phyloP scores from a whole-genome alignment of 2,797 vertebrate genomes.

The Pelodytes ibericus region DNA sequence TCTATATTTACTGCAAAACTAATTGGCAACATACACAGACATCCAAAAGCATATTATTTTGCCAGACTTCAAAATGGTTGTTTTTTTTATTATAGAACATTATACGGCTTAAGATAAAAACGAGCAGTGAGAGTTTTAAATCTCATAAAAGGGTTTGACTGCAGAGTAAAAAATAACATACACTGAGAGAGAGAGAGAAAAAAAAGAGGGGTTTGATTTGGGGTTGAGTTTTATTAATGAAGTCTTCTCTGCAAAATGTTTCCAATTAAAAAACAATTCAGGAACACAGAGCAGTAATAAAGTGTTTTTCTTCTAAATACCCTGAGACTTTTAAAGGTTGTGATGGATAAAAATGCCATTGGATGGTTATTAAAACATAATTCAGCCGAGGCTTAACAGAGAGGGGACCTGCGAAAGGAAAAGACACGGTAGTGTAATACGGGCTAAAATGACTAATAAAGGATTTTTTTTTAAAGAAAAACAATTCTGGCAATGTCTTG shows the following conservation, averaged over 20 bases:
- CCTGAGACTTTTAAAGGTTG: constrained; percentile 66
- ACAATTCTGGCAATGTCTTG: no score
- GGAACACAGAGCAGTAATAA: constrained; percentile 73
- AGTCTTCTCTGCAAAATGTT: constrained; percentile 76
- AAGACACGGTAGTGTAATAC: constrained; percentile 44
- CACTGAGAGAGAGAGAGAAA: constrained; percentile 43
- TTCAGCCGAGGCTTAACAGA: constrained; percentile 66
- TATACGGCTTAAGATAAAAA: constrained; percentile 77
- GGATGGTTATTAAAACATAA: constrained; percentile 66
- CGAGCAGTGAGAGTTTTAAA: constrained; percentile 79
- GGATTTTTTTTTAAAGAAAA: constrained; percentile 15
- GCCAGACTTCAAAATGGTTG: constrained; percentile 77
- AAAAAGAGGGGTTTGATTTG: constrained; percentile 74
- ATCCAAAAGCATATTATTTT: constrained; percentile 81
- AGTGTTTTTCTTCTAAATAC: constrained; percentile 66
- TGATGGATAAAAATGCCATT: constrained; percentile 65
- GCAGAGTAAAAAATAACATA: constrained; percentile 77
- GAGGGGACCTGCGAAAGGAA: constrained; percentile 54
- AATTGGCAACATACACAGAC: constrained; percentile 97
- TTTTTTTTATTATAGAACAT: constrained; percentile 75
- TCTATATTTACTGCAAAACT: constrained; percentile 96
- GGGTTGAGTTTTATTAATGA: constrained; percentile 77
- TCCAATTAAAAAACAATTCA: constrained; percentile 80
- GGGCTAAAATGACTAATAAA: constrained; percentile 44
- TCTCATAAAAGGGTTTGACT: constrained; percentile 82